Percentiles rank a stretch among this genome's conserved stretches.
These are phyloP conservation scores for Sesamia nonagrioides DNA, from an alignment of 1,140 invertebrate genomes.

Conservation along the genomic window DNA sequence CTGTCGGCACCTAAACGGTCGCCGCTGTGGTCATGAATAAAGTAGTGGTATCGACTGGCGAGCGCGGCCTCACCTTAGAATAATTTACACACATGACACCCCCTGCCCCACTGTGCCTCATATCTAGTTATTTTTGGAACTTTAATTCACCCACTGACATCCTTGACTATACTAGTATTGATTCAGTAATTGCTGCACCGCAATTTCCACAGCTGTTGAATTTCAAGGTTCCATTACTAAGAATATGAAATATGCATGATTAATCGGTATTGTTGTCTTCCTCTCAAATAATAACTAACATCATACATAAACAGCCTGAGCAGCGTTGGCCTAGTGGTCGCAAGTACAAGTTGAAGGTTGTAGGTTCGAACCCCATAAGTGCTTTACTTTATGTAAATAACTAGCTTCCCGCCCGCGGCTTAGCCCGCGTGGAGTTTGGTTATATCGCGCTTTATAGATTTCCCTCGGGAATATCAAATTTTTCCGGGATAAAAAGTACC, in stretches of 20 bases:
- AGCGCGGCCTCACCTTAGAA: constrained; percentile 67
- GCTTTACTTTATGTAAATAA: too few relatives aligned
- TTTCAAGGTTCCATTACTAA: constrained; percentile 10
- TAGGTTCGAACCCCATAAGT: too few relatives aligned
- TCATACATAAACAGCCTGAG: too few relatives aligned
- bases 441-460: too few relatives aligned
- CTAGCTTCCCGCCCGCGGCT: too few relatives aligned
- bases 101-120: constrained; percentile 55
- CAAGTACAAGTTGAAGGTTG: too few relatives aligned
- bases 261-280: neutral
- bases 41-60: constrained; percentile 81
- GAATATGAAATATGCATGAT: neutral
- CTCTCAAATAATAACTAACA: too few relatives aligned
- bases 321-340: too few relatives aligned
- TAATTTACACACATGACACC: constrained; percentile 79
- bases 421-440: too few relatives aligned
- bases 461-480: too few relatives aligned
- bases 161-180: constrained; percentile 45
- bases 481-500: too few relatives aligned
- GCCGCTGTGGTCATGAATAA: constrained; percentile 80
- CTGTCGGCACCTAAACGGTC: constrained; percentile 68
- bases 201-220: constrained; percentile 34
- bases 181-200: constrained; percentile 43
- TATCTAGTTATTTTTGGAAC: constrained; percentile 64
- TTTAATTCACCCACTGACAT: constrained; percentile 53